phyloP scores from a whole-genome alignment of 64 coral and sea anemone species.

The Porites lutea region DNA sequence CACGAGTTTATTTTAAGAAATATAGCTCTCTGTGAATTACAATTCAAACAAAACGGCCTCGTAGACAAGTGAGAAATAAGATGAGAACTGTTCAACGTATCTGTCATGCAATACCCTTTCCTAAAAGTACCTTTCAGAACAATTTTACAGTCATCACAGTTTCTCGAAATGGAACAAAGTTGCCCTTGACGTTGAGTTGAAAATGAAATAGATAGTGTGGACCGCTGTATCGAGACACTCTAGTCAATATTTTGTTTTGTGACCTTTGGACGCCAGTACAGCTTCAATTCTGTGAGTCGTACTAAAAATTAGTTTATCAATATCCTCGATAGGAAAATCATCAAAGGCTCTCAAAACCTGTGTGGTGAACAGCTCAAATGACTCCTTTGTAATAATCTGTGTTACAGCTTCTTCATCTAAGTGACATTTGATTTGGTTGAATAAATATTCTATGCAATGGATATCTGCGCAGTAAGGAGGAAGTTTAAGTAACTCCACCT shows the following conservation, averaged over 20 bases:
- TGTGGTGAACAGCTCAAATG: no score
- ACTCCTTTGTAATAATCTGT: background rate
- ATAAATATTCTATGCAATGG: background rate
- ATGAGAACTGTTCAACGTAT: background rate
- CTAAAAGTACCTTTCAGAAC: background rate
- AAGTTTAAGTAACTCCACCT: background rate
- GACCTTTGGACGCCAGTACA: background rate
- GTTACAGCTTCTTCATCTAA: no score
- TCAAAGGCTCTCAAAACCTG: no score
- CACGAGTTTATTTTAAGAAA: background rate
- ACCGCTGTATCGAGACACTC: background rate
- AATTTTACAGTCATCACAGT: background rate
- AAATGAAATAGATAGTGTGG: no score
- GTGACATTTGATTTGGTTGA: no score
- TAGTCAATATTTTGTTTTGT: constrained; percentile 4
- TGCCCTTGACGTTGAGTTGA: background rate
- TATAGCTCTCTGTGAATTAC: background rate
- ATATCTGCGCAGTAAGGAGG: background rate
- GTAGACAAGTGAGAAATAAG: background rate
- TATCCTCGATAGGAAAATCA: no score
- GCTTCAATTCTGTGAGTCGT: background rate
- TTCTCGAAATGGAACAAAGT: background rate
- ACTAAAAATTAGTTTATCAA: no score
- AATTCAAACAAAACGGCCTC: no score
- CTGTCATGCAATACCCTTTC: background rate